A percentile compares a stretch with the other conserved stretches of the same genome.
phyloP scores from a whole-genome alignment of 23 tunicate genomes.

The Ascidia mentula region DNA sequence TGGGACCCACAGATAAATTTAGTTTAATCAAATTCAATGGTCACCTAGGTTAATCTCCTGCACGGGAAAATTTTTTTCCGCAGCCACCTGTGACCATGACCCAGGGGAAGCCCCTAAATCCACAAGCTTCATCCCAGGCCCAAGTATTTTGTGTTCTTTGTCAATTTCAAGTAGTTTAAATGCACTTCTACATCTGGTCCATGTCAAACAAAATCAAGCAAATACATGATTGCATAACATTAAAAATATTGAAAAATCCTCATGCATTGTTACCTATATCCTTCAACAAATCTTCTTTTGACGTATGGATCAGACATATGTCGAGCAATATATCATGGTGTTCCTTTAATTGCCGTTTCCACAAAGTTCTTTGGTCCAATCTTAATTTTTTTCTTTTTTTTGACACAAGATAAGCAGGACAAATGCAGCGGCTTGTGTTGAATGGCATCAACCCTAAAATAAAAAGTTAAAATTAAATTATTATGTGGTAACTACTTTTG shows the following conservation, averaged over 20 bases:
- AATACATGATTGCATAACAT: background rate
- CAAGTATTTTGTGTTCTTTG: conserved; percentile 44
- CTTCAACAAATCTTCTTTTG: conserved; percentile 52
- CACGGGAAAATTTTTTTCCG: conserved; percentile 14
- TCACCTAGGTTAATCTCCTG: too few species aligned
- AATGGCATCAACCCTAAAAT: background rate
- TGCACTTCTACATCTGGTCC: conserved; percentile 76
- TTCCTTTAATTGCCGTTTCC: conserved; percentile 60
- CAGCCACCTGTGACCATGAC: conserved; percentile 94
- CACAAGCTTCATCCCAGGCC: conserved; percentile 60
- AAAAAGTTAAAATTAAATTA: too few species aligned
- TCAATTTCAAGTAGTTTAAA: conserved; percentile 84
- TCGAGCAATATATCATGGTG: conserved; percentile 44
- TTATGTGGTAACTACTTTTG: too few species aligned
- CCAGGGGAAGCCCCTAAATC: conserved; percentile 94
- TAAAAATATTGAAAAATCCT: background rate
- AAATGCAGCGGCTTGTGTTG: background rate
- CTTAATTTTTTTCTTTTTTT: background rate
- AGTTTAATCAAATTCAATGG: too few species aligned
- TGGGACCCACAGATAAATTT: too few species aligned
- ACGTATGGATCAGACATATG: conserved; percentile 88
- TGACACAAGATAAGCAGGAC: background rate
- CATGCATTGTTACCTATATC: conserved; percentile 39
- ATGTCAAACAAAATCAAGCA: background rate
- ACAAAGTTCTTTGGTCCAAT: conserved; percentile 59